Percentiles rank a stretch among this genome's conserved stretches.
Conservation (phyloP, 2,797 vertebrate species). For the Parotocinclus haroldoi region DNA sequence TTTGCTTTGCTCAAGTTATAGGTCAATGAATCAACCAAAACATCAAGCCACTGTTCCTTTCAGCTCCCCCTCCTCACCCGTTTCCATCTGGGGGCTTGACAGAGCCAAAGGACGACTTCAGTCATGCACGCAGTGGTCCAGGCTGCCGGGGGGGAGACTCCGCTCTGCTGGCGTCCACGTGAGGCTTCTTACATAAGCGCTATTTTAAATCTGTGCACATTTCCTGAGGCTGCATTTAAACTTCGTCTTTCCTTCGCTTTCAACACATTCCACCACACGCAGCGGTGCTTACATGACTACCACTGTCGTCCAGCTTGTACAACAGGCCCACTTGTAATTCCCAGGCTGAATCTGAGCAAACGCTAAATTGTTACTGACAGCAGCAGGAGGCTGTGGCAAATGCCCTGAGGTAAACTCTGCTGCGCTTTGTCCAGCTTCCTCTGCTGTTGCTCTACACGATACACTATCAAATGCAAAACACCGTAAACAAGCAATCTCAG, state of each 20-base stretch:
- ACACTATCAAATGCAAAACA: too few species aligned
- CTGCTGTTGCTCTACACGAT: too few species aligned
- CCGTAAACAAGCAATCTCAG: too few species aligned
- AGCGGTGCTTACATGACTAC: constrained; percentile 12
- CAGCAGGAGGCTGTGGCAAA: constrained; percentile 11
- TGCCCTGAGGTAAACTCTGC: not conserved
- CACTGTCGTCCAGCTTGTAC: not conserved
- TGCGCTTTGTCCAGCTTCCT: too few species aligned
- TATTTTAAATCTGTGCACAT: constrained; percentile 72
- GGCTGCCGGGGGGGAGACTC: constrained; percentile 32
- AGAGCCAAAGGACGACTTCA: not conserved
- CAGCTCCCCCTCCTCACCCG: constrained; percentile 7
- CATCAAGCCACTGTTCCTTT: constrained; percentile 7
- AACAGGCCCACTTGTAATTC: not conserved
- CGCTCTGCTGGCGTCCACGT: constrained; percentile 39
- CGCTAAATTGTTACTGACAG: constrained; percentile 1
- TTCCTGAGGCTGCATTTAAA: constrained; percentile 64
- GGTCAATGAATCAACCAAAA: constrained; percentile 15
- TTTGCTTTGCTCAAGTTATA: constrained; percentile 28
- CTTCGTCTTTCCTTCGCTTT: constrained; percentile 29
- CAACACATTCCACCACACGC: constrained; percentile 25
- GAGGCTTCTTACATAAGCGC: constrained; percentile 65
- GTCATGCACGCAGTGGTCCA: constrained; percentile 18
- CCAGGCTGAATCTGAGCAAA: not conserved
- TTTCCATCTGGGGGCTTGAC: not conserved